Conservation (phyloP, 2,797 vertebrate genomes). For the Tarsius wallacei region DNA sequence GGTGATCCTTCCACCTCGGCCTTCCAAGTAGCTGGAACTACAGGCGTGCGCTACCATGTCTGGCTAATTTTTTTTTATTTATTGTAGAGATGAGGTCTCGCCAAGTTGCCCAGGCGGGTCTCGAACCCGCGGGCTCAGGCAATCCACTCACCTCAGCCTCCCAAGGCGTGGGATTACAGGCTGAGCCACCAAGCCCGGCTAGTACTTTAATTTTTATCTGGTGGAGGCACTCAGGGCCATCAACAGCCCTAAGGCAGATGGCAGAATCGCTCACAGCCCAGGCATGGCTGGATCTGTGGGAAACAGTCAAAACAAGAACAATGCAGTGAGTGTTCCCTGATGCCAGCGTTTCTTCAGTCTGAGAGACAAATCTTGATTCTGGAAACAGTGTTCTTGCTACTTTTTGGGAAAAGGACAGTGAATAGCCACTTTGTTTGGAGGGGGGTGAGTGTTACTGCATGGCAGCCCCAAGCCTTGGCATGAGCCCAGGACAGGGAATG, state of each 20-base stretch:
- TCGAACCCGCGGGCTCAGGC: no score
- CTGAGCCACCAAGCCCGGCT: no score
- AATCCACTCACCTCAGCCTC: no score
- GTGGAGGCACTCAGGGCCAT: not conserved
- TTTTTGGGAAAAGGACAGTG: not conserved
- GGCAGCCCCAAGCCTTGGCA: not conserved
- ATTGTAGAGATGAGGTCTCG: no score
- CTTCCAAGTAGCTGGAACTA: no score
- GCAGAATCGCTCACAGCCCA: rapidly evolving
- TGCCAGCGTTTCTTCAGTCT: not conserved
- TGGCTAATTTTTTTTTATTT: no score
- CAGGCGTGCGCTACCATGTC: no score
- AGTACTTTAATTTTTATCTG: not conserved
- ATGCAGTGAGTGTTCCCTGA: not conserved
- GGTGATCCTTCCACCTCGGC: no score
- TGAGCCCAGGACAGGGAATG: not conserved
- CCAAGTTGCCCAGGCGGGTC: no score
- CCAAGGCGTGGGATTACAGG: no score
- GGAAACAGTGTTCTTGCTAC: not conserved
- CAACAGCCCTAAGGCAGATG: rapidly evolving
- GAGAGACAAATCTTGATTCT: slow-evolving; percentile 7
- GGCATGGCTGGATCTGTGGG: not conserved
- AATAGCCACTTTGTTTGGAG: not conserved
- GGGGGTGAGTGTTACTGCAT: no score
- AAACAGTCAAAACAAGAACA: not conserved